Percentiles rank a stretch among this genome's conserved stretches.
These are phyloP conservation scores for Symphodus melops DNA, from an alignment of 2,113 vertebrate species.

Conservation along the genomic window DNA sequence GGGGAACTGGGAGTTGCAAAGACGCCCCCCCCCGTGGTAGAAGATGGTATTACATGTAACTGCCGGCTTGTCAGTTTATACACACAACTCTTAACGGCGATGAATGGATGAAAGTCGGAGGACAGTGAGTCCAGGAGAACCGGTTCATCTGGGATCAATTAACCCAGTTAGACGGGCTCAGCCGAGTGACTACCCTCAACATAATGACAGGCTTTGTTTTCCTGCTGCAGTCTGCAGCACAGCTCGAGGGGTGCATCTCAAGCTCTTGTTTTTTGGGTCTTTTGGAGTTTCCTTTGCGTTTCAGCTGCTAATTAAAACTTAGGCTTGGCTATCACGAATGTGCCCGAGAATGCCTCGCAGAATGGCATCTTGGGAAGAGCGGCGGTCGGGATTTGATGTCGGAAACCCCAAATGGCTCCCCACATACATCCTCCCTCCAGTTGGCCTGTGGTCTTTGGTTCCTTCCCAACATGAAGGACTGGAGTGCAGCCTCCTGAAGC, in stretches of 20 bases:
- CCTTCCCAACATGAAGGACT: conserved; percentile 22
- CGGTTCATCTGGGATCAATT: conserved; percentile 75
- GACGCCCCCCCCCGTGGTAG: too few species aligned
- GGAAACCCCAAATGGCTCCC: conserved; percentile 62
- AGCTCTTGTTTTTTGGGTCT: conserved; percentile 55
- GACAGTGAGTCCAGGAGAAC: conserved; percentile 49
- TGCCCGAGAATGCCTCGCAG: conserved; percentile 57
- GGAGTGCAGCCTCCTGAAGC: too few species aligned
- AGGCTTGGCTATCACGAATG: conserved; percentile 63
- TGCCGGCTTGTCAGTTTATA: too few species aligned
- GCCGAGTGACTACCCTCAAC: conserved; percentile 52
- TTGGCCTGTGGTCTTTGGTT: conserved; percentile 23
- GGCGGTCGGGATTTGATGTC: conserved; percentile 54
- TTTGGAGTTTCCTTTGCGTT: conserved; percentile 50
- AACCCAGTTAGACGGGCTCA: conserved; percentile 43
- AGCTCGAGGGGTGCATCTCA: conserved; percentile 63
- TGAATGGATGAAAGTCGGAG: background rate
- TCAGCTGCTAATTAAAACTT: conserved; percentile 73
- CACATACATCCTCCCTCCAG: conserved; percentile 43
- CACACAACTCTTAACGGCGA: too few species aligned
- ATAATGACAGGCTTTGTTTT: conserved; percentile 79
- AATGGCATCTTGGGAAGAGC: conserved; percentile 63
- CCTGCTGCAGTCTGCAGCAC: conserved; percentile 62
- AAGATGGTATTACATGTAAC: too few species aligned
- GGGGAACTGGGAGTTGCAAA: too few species aligned